phyloP scores from a whole-genome alignment of 2,888 invertebrate genomes.

The Orgyia antiqua region DNA sequence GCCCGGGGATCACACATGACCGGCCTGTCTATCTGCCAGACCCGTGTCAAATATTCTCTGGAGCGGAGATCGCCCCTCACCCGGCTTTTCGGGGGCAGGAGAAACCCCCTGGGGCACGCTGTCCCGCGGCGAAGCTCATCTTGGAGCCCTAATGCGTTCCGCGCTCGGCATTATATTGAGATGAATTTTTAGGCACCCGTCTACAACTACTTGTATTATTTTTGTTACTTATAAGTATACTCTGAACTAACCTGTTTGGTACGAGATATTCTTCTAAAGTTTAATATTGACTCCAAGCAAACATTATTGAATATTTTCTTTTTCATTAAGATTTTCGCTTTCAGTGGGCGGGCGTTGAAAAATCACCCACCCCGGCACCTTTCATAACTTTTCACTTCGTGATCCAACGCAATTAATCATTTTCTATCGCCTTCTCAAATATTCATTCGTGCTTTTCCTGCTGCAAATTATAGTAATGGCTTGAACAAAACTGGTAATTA shows the following conservation, averaged over 20 bases:
- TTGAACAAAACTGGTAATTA: constrained; percentile 71
- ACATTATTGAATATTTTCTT: constrained; percentile 64
- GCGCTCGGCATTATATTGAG: constrained; percentile 60
- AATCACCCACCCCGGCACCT: constrained; percentile 69
- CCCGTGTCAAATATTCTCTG: constrained; percentile 79
- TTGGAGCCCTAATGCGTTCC: constrained; percentile 74
- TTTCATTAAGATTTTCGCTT: constrained; percentile 70
- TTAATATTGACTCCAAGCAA: constrained; percentile 32
- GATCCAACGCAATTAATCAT: constrained; percentile 74
- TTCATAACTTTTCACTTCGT: constrained; percentile 79
- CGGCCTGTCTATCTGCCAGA: constrained; percentile 79
- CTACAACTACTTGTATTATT: constrained; percentile 35
- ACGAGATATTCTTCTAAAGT: constrained; percentile 3
- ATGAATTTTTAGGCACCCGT: constrained; percentile 66
- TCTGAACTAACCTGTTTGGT: constrained; percentile 1
- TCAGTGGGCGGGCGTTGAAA: constrained; percentile 58
- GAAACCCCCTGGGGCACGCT: constrained; percentile 68
- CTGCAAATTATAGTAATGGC: constrained; percentile 73
- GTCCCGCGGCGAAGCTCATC: constrained; percentile 78
- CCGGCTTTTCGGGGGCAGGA: constrained; percentile 42
- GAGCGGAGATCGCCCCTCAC: constrained; percentile 71
- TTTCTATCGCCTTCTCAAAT: constrained; percentile 76
- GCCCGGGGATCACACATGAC: constrained; percentile 77
- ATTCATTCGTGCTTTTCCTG: constrained; percentile 74
- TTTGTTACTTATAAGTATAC: constrained; percentile 22